Base-by-base conservation (phyloP, 2,797 vertebrate genomes). In the Hapalemur alaotrensis region DNA sequence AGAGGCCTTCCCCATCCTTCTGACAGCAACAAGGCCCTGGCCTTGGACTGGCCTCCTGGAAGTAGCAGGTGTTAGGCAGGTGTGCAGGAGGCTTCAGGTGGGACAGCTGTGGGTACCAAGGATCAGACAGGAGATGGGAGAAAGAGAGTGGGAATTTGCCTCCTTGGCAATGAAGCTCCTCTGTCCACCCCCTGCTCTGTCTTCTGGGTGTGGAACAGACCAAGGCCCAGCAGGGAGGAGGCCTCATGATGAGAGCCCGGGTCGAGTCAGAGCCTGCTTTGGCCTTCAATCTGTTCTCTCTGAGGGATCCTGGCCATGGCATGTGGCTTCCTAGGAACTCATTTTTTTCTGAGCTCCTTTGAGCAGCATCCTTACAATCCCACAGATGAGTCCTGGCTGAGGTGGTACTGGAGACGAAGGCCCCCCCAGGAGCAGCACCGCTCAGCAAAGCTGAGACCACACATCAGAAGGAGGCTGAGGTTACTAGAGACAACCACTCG, bases 231-330 rank as follows among this genome's bases (percentile, higher is more conserved):
- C 52, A 91, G 7, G 23, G 57, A 82, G 22, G 23, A 57, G n/a
- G 20, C 83, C 72, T 90, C 14, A 5, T 20, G 46, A 32, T 0
- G 0, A 3, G 0, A 5, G n/a, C 63, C 35, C 63, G 63, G 32
- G 67, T 13, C 2, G 0, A n/a, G 14, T 1, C 14, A 8, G 46
- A 48, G 41, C 7, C 67, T 7, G 4, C 23, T 17, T 0, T 5
- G 28, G 32, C 79, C 48, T 78, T 48, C 48, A 2, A 15, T 8
- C 30, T 81, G 78, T 54, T 35, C 20, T 67, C 22, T 32, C 43
- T 12, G 15, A 23, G 63, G 46, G 52, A 52, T n/a, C 57, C 59
- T 1, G 10, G 5, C 61, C 13, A 5, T 30, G 18, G 48, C 7
- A 2, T 38, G 41, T 67, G 57, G 23, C 65, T 79, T 88, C 89